A percentile compares a stretch with the other conserved stretches of the same genome.
Evolutionary conservation across 2,113 vertebrate species (phyloP).

Genomic region (Hemibates koningsi): DNA sequence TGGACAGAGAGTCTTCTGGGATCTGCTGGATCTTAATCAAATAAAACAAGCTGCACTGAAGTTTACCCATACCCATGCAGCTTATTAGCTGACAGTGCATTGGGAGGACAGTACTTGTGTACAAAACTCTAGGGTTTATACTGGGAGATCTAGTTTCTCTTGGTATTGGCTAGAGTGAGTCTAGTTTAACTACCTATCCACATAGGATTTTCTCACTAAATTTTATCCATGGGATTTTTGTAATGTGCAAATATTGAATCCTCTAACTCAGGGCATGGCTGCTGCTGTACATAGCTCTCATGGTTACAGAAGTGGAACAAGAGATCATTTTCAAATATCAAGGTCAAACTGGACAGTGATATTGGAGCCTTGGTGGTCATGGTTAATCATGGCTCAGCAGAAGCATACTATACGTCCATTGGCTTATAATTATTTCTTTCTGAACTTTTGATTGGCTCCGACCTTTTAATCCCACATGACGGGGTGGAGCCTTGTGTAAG

Average conservation of each 20-base stretch:
- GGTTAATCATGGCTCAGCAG: background rate
- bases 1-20: background rate
- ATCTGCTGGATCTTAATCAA: background rate
- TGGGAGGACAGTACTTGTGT: background rate
- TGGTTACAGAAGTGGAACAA: background rate
- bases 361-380: background rate
- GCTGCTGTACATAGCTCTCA: background rate
- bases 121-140: background rate
- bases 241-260: background rate
- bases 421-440: background rate
- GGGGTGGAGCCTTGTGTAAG: constrained; percentile 13
- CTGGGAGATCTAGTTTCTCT: background rate
- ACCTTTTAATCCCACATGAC: constrained; percentile 39
- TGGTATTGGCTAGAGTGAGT: background rate
- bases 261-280: background rate
- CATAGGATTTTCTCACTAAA: background rate
- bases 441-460: constrained; percentile 39
- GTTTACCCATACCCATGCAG: background rate
- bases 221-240: background rate
- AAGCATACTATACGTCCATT: background rate
- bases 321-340: constrained; percentile 11
- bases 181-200: background rate
- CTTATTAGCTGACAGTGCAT: background rate
- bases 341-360: constrained; percentile 38
- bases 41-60: background rate